A percentile compares a stretch with the other conserved stretches of the same genome.
These are phyloP conservation scores for Uloborus plumipes DNA, from an alignment of 2,888 invertebrate species.

Conservation along the genomic window DNA sequence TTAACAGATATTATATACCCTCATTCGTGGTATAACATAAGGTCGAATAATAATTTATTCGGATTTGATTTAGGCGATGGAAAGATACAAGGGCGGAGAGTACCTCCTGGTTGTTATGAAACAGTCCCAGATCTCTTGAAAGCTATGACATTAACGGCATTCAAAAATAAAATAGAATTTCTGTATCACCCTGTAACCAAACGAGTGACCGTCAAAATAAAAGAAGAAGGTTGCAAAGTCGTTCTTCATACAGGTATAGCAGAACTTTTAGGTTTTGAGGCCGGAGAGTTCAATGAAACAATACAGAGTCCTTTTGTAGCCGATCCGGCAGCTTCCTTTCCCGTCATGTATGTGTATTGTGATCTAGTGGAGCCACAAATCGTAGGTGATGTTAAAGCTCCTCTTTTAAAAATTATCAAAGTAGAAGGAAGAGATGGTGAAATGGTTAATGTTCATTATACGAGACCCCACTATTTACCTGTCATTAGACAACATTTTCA, in stretches of 20 bases:
- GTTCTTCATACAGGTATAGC: constrained; percentile 11
- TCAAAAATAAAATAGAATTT: constrained; percentile 10
- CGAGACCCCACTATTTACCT: constrained; percentile 4
- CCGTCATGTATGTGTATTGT: constrained; percentile 17
- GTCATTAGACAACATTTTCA: constrained; percentile 20
- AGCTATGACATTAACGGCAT: not conserved
- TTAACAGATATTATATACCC: constrained; percentile 66
- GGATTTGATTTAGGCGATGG: constrained; percentile 18
- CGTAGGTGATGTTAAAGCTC: constrained; percentile 59
- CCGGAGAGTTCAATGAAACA: not conserved
- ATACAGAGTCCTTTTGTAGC: constrained; percentile 6
- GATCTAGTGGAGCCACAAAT: not conserved
- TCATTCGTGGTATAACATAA: constrained; percentile 28
- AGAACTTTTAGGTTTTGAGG: constrained; percentile 8
- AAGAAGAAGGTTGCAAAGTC: not conserved
- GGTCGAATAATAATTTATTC: constrained; percentile 2
- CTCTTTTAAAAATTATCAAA: constrained; percentile 51
- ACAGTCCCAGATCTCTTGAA: constrained; percentile 1
- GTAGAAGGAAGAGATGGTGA: constrained; percentile 25
- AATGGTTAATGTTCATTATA: constrained; percentile 11
- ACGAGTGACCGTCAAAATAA: constrained; percentile 4
- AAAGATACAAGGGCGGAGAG: not conserved
- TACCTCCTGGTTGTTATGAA: constrained; percentile 15
- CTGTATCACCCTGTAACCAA: constrained; percentile 1
- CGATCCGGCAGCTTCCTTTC: constrained; percentile 11